Base-by-base conservation (phyloP, 2,888 invertebrate genomes). In the Incurvaria masculella region DNA sequence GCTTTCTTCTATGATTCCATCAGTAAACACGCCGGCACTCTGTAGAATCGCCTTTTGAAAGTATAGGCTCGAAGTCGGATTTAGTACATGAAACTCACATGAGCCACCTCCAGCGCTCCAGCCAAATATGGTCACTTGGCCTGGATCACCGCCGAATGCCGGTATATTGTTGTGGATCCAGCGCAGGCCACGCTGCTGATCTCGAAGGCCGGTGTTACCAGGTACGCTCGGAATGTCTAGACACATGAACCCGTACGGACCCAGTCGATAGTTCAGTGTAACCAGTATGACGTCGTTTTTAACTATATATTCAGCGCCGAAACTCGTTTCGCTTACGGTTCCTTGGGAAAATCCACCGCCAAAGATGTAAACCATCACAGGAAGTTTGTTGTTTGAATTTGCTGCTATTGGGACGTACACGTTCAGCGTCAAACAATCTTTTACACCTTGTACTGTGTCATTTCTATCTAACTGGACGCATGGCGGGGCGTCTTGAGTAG, bases 171-270 rank as follows among this genome's bases (percentile, higher is more conserved):
- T 59, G 48, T 65, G 66, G 3, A 78, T 61, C 78, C 78, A 78
- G 2, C 51, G 58, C n/a, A 78, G 53, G 1, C 75, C 76, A 50
- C 60, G 56, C 45, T 64, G 65, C 52, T 78, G 76, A 49, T 78
- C 78, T 54, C 72, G 75, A 2, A 78, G 60, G 0, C 78, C 78
- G 54, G 75, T 74, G 49, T 78, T 78, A 2, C 78, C 78, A 11
- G 75, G 64, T 3, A 70, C 60, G 2, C 59, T 52, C 1, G 78
- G 75, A 6, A 61, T 58, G 48, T 71, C 68, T 0, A 76, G 61
- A 38, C 78, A 75, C 64, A 78, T 64, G 49, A 78, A 78, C 33
- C 78, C 78, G 39, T 73, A 78, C 0, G 76, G 67, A 1, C 78
- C 78, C 21, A 78, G 59, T 1, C 78, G 68, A 50, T 78, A 78